These are phyloP conservation scores for Tragelaphus buxtoni DNA, from an alignment of 2,113 vertebrate genomes.

Conservation along the genomic window DNA sequence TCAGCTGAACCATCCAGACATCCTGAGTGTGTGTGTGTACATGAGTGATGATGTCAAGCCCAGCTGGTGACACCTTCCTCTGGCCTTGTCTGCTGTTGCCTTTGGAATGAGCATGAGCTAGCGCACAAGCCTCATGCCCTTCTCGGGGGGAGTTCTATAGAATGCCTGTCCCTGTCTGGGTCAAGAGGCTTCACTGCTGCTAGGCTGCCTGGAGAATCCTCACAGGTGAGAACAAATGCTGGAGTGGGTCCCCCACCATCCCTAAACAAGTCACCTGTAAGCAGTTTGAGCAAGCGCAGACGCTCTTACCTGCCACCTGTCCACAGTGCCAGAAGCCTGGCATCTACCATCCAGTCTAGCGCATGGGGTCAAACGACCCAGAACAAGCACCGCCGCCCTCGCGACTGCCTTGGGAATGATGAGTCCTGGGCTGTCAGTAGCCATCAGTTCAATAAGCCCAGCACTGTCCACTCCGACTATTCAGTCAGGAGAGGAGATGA, in stretches of 20 bases:
- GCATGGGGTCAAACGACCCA: accelerated
- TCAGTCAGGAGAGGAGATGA: slow-evolving; percentile 60
- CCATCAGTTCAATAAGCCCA: background rate
- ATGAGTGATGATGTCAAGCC: background rate
- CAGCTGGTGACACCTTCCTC: background rate
- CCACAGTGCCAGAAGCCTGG: background rate
- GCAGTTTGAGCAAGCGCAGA: background rate
- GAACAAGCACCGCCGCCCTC: slow-evolving; percentile 15
- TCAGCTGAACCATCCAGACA: background rate
- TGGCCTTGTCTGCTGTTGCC: background rate
- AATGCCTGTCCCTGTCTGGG: background rate
- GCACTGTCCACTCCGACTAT: slow-evolving; percentile 35
- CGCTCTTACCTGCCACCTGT: background rate
- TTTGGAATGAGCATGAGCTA: background rate
- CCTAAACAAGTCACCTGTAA: background rate
- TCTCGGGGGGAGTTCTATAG: background rate
- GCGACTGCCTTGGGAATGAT: slow-evolving; percentile 15
- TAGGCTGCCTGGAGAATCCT: background rate
- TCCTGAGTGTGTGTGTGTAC: background rate
- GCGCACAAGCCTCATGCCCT: background rate
- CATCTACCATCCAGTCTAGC: background rate
- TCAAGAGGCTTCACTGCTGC: background rate
- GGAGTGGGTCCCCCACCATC: background rate
- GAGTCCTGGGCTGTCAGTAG: background rate
- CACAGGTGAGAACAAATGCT: background rate